phyloP scores from a whole-genome alignment of 1,140 invertebrate species.

The Limonius californicus region DNA sequence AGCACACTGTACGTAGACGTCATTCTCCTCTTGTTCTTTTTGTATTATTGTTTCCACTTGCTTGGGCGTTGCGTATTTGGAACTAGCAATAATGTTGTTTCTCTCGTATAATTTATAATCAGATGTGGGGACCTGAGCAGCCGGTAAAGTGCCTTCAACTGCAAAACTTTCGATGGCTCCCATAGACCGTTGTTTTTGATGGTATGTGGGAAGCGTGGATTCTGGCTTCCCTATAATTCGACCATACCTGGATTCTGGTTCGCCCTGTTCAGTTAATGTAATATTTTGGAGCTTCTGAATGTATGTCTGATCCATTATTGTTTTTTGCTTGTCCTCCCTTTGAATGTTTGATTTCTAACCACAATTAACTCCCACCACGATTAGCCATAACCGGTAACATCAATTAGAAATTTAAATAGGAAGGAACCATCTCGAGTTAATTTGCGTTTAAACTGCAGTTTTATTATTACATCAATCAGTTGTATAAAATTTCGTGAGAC shows the following conservation, averaged over 20 bases:
- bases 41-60: slow-evolving; percentile 56
- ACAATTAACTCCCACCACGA: not conserved
- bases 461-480: too few relatives aligned
- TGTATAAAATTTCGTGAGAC: too few relatives aligned
- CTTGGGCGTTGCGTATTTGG: slow-evolving; percentile 73
- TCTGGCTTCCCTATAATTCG: slow-evolving; percentile 32
- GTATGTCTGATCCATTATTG: slow-evolving; percentile 29
- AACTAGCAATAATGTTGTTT: slow-evolving; percentile 64
- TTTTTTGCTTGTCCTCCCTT: not conserved
- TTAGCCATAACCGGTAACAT: too few relatives aligned
- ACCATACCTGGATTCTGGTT: slow-evolving; percentile 35
- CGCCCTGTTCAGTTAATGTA: slow-evolving; percentile 26
- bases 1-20: slow-evolving; percentile 46
- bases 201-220: slow-evolving; percentile 27
- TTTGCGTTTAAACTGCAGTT: too few relatives aligned
- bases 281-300: slow-evolving; percentile 39
- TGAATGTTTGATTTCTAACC: not conserved
- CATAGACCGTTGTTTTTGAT: slow-evolving; percentile 43
- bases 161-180: slow-evolving; percentile 56
- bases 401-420: too few relatives aligned
- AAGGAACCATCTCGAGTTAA: too few relatives aligned
- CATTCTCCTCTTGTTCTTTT: slow-evolving; percentile 37
- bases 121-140: slow-evolving; percentile 28
- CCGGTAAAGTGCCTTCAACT: slow-evolving; percentile 40
- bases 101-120: slow-evolving; percentile 65